Evolutionary conservation across 2,888 invertebrate genomes (phyloP).

Genomic region (Microctonus hyperodae): DNA sequence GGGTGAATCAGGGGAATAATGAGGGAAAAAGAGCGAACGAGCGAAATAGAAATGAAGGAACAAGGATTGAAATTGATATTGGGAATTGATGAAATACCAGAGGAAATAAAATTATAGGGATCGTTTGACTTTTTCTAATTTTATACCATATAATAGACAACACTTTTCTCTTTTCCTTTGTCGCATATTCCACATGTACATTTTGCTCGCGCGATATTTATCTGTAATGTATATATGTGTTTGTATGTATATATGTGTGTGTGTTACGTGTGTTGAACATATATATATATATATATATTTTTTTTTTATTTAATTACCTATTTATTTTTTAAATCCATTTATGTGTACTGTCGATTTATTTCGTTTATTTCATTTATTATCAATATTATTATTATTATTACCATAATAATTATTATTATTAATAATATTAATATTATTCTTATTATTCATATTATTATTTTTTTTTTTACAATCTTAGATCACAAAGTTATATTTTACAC

Average conservation of each 20-base stretch:
- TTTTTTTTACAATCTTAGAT: constrained; percentile 59
- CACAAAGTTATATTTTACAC: constrained; percentile 62
- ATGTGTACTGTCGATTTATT: constrained; percentile 30
- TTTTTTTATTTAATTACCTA: constrained; percentile 23
- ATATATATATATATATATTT: constrained; percentile 22
- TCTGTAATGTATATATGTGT: too few relatives aligned
- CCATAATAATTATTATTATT: constrained; percentile 22
- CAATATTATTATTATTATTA: constrained; percentile 21
- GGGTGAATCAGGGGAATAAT: background rate
- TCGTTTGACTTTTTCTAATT: constrained; percentile 34
- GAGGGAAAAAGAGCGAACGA: background rate
- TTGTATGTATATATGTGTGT: constrained; percentile 19
- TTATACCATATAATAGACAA: constrained; percentile 41
- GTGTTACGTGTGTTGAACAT: too few relatives aligned
- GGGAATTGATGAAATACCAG: constrained; percentile 30
- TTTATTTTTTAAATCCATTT: constrained; percentile 28
- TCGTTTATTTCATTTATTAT: constrained; percentile 18
- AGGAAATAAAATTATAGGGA: constrained; percentile 15
- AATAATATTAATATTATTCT: constrained; percentile 28
- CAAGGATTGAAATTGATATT: background rate
- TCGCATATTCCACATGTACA: background rate
- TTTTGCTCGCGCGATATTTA: background rate
- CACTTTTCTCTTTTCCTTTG: constrained; percentile 32
- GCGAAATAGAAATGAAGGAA: constrained; percentile 1
- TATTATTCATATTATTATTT: constrained; percentile 30